Conservation (phyloP, 2,113 vertebrate species). For the Anolis carolinensis region DNA sequence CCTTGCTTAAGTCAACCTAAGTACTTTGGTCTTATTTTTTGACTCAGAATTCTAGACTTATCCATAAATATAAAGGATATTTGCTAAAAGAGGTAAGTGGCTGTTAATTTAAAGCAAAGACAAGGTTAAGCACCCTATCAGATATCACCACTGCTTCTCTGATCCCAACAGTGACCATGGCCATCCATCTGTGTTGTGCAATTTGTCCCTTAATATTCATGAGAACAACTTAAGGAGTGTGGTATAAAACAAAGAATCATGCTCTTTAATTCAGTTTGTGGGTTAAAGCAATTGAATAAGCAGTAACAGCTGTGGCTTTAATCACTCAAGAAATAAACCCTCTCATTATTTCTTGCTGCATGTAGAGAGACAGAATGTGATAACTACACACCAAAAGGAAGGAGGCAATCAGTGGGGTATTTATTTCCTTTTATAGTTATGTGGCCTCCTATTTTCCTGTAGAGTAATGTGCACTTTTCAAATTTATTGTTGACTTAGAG, state of each 20-base stretch:
- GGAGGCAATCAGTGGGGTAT: conserved; percentile 63
- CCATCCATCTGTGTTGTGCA: not conserved
- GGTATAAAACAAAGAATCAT: conserved; percentile 39
- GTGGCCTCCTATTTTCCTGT: conserved; percentile 51
- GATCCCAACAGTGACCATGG: not conserved
- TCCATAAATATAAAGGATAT: too few species aligned
- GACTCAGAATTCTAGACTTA: too few species aligned
- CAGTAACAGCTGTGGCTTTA: conserved; percentile 70
- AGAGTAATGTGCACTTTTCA: conserved; percentile 22
- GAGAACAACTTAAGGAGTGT: conserved; percentile 45
- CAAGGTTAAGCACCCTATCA: too few species aligned
- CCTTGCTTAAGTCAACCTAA: too few species aligned
- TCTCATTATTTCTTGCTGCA: conserved; percentile 64
- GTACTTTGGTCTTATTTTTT: too few species aligned
- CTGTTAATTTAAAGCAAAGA: not conserved
- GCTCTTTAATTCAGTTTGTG: conserved; percentile 36
- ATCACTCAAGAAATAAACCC: conserved; percentile 69
- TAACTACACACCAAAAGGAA: conserved; percentile 59
- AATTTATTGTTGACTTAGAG: conserved; percentile 39
- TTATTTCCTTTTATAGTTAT: conserved; percentile 61
- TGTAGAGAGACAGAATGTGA: conserved; percentile 57
- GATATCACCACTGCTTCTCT: not conserved
- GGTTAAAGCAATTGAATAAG: conserved; percentile 61
- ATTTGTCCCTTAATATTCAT: conserved; percentile 2
- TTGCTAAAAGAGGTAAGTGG: too few species aligned